Evolutionary conservation across 2,797 vertebrate species (phyloP).

Genomic region (Gambelia wislizenii): DNA sequence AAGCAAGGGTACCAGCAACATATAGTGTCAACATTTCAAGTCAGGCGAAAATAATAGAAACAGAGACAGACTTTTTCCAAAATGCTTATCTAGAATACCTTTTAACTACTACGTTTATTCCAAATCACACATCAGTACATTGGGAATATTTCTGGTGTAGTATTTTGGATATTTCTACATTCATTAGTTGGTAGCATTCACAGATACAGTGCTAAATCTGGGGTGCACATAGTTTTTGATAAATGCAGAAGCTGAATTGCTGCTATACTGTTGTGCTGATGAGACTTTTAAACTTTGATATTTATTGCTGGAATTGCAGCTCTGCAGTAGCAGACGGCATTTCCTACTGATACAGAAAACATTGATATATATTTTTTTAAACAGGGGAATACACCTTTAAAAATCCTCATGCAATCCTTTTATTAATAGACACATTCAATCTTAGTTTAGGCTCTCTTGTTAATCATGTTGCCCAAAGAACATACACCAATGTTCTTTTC

Average conservation of each 20-base stretch:
- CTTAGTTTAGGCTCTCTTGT: constrained; percentile 15
- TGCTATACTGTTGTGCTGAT: background rate
- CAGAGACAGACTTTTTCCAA: background rate
- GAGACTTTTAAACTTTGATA: constrained; percentile 5
- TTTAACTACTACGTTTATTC: background rate
- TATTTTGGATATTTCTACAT: background rate
- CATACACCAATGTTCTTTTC: background rate
- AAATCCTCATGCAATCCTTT: background rate
- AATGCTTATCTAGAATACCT: no score
- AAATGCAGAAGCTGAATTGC: background rate
- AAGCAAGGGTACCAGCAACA: background rate
- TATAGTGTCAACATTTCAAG: no score
- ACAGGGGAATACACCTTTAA: constrained; percentile 15
- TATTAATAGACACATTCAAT: constrained; percentile 3
- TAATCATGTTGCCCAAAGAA: constrained; percentile 30
- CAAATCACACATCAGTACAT: background rate
- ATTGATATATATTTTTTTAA: constrained; percentile 43
- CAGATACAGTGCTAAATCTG: background rate
- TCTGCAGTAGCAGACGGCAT: constrained; percentile 22
- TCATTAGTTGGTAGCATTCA: background rate
- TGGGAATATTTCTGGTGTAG: background rate
- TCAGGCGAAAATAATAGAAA: background rate
- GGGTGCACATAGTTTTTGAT: background rate
- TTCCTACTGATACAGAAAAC: constrained; percentile 1
- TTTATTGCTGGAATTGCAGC: constrained; percentile 27